These are phyloP conservation scores for Apodemia mormo DNA, from an alignment of 2,888 invertebrate genomes.

Conservation along the genomic window DNA sequence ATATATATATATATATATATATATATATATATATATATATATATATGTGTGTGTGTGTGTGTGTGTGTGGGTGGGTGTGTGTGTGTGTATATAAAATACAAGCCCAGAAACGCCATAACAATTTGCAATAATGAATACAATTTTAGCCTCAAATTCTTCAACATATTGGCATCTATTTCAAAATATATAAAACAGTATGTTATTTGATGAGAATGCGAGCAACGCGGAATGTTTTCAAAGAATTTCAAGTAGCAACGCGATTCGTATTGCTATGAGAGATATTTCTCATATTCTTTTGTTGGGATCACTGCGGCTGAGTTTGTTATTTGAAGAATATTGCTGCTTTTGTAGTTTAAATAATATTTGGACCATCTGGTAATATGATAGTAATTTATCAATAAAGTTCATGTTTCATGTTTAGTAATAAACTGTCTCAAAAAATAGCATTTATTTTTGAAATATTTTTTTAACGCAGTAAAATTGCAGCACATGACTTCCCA, in stretches of 20 bases:
- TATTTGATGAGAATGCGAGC: constrained; percentile 55
- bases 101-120: no score
- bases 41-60: no score
- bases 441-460: no score
- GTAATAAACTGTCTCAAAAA: neutral
- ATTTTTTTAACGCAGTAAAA: no score
- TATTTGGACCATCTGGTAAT: constrained; percentile 1
- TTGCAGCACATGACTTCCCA: no score
- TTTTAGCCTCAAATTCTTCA: neutral
- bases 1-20: no score
- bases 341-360: constrained; percentile 1
- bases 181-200: neutral
- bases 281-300: constrained; percentile 78
- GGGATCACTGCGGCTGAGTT: constrained; percentile 63
- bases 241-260: constrained; percentile 56
- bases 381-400: neutral
- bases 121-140: no score
- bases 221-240: constrained; percentile 21
- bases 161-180: neutral
- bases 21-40: no score
- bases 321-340: constrained; percentile 56
- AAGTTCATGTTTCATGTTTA: neutral
- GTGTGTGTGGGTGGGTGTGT: no score
- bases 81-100: no score
- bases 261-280: constrained; percentile 66